A percentile compares a stretch with the other conserved stretches of the same genome.
Conservation (phyloP, 1,140 invertebrate species). For the Episyrphus balteatus region DNA sequence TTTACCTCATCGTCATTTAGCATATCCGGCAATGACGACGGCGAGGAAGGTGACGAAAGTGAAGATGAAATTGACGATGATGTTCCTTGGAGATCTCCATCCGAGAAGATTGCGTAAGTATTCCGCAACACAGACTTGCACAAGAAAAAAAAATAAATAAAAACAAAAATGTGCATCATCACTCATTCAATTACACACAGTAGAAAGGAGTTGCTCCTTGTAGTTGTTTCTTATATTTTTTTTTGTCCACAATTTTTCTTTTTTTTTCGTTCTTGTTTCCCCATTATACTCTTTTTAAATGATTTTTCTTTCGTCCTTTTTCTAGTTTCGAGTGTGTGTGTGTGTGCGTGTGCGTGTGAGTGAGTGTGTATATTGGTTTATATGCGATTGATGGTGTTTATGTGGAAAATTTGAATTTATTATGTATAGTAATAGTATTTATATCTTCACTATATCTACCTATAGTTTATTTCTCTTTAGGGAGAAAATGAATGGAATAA, state of each 20-base stretch:
- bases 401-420: too few species aligned
- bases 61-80: conserved; percentile 82
- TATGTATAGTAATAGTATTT: too few species aligned
- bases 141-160: neutral
- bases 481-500: too few species aligned
- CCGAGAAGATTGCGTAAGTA: conserved; percentile 82
- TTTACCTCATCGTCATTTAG: conserved; percentile 66
- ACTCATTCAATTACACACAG: neutral
- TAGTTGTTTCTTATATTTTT: neutral
- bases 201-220: neutral
- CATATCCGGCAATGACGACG: conserved; percentile 58
- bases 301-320: too few species aligned
- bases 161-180: neutral
- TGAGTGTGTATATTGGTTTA: neutral
- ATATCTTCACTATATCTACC: too few species aligned
- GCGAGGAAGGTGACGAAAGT: conserved; percentile 65
- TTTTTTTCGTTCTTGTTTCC: too few species aligned
- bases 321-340: too few species aligned
- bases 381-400: too few species aligned
- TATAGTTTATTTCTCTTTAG: too few species aligned
- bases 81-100: conserved; percentile 77
- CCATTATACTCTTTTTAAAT: too few species aligned
- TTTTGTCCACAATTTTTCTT: neutral
- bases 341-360: too few species aligned
- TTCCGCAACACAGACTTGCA: neutral